Base-by-base conservation (phyloP, 2,797 vertebrate species). In the Pipistrellus pipistrellus region DNA sequence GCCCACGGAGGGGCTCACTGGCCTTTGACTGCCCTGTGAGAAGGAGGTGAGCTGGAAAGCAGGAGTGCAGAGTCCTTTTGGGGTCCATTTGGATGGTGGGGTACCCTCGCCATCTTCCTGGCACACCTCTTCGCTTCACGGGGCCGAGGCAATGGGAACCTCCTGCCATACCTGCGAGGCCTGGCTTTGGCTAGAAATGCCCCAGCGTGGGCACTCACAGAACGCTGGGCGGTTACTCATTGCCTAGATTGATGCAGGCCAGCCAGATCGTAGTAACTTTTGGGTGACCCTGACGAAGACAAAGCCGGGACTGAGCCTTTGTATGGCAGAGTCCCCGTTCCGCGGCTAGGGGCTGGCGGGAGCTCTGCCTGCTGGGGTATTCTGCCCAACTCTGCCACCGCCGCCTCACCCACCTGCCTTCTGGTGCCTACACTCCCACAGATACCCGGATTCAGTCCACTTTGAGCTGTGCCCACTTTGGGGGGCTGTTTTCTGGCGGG, bases 241-340 rank as follows among this genome's bases (percentile, higher is more conserved):
- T 98, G 98, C 97, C 98, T 98, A 97, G 97, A 97, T 98, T 98
- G 96, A 97, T 98, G 98, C 98, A 98, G 97, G 97, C 97, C 97
- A 98, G 99, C 99, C 98, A 99, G 99, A 99, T 99, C 99, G 98
- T 98, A 98, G 99, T 99, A 99, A 99, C 99, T 99, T 99, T 99
- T 99, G 98, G 98, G 98, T 99, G 99, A 99, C 99, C 99, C 98
- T 99, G 98, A 96, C 95, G 95, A 96, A 98, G 98, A 99, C 99
- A 99, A 99, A 99, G 99, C 99, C 99, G 96, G 98, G 96, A 98
- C 96, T 96, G 95, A 44, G 95, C 98, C 97, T 98, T 98, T 98
- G 98, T 98, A 98, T 97, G 9, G 97, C 92, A 97, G 97, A 98
- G 97, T 96, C 97, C 94, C 88, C 0, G 30, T 95, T 97, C 96